Base-by-base conservation (phyloP, 2,888 invertebrate species). In the Choristoneura rosaceana region DNA sequence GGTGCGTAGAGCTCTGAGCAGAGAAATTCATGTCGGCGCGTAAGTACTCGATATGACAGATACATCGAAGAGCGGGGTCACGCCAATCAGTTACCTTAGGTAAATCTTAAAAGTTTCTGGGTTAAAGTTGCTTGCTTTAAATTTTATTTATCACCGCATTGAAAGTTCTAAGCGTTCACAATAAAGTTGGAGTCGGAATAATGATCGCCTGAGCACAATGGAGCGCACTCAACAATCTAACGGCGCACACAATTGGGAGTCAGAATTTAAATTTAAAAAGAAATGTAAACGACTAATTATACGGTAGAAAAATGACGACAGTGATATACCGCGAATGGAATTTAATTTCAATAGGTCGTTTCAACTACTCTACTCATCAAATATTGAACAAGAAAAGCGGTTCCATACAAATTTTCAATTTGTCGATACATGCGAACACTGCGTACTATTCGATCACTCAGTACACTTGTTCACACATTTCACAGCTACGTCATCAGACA, bases 31-130 rank as follows among this genome's bases (percentile, higher is more conserved):
- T 64, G 68, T 76, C 76, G 73, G 45, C 25, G 69, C 75, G 76
- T 78, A 74, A 78, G 79, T 80, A 81, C 79, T 76, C 76, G 75
- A 79, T 78, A 78, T 77, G 80, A 77, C 79, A 79, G 80, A 75
- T 80, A 79, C 79, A 80, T 75, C 78, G 60, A 61, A 47, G 41
- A 50, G 66, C 33, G 66, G 50, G 41, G 34, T 4, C 43, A 17
- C 45, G 41, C 70, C 9, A 17, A 62, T 61, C 43, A 15, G 34
- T 17, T 70, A 15, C n/a, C 10, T 52, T 59, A 62, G 71, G 25
- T 25, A 43, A n/a, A 5, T 10, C 55, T 66, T 41, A 52, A 64
- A 47, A 55, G 25, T 45, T 52, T 71, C 73, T 58, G 69, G 67
- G n/a, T 69, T 52, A 52, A 69, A 73, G 59, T 69, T 50, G 60